These are phyloP conservation scores for Poicephalus gulielmi DNA, from an alignment of 2,113 vertebrate genomes.

Conservation along the genomic window DNA sequence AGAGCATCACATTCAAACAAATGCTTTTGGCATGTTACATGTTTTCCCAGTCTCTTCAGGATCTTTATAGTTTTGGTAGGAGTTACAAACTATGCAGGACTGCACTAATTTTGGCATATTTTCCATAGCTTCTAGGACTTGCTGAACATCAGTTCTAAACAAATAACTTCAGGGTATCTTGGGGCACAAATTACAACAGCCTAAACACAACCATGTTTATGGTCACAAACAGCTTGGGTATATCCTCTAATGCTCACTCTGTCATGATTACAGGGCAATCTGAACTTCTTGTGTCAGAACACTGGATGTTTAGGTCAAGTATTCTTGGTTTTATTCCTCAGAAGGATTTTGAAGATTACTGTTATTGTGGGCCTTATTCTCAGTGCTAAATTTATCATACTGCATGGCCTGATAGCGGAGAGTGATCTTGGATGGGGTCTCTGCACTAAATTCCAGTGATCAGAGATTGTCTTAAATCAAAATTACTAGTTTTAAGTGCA, in stretches of 20 bases:
- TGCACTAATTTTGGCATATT: not conserved
- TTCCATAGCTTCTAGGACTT: not conserved
- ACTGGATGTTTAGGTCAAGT: not conserved
- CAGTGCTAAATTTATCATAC: rapidly evolving
- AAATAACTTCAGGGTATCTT: not conserved
- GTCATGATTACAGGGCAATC: not conserved
- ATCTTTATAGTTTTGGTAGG: not conserved
- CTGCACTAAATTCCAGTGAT: not conserved
- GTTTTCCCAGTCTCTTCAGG: not conserved
- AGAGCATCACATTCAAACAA: not conserved
- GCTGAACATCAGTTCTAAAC: not conserved
- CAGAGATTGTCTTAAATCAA: not conserved
- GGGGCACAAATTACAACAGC: not conserved
- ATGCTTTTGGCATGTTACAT: not conserved
- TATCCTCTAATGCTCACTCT: not conserved
- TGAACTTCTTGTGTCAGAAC: not conserved
- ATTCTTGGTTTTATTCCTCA: not conserved
- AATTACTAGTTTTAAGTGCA: not conserved
- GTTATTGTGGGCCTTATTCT: not conserved
- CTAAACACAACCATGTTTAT: not conserved
- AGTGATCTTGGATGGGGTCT: not conserved
- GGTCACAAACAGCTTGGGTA: not conserved
- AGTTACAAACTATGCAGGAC: not conserved
- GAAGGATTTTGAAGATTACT: not conserved
- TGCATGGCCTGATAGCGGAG: not conserved